Evolutionary conservation across 2,113 vertebrate genomes (phyloP).

Genomic region (Guaruba guarouba): DNA sequence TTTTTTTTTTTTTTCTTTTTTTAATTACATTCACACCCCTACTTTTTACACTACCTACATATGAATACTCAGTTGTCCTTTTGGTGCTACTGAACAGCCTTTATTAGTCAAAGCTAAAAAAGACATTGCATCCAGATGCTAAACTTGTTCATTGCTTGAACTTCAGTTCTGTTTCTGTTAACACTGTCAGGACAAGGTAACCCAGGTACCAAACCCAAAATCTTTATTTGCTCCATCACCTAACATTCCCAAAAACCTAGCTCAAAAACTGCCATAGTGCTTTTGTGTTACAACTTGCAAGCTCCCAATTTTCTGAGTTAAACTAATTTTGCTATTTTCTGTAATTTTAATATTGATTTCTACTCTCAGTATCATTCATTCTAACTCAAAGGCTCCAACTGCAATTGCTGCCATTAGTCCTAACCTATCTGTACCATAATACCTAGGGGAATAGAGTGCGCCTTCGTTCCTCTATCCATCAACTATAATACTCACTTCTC

Average conservation of each 20-base stretch:
- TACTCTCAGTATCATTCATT: background rate
- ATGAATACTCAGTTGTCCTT: background rate
- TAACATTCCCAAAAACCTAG: background rate
- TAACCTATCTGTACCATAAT: background rate
- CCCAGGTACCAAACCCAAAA: background rate
- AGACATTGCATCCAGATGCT: background rate
- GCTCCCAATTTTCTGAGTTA: background rate
- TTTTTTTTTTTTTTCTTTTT: background rate
- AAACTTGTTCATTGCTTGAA: background rate
- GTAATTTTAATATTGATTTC: background rate
- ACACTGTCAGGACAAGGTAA: background rate
- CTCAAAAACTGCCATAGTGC: background rate
- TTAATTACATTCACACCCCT: background rate
- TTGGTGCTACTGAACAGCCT: background rate
- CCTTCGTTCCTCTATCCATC: background rate
- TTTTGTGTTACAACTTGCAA: background rate
- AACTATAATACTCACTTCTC: constrained; percentile 80
- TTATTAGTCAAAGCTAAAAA: background rate
- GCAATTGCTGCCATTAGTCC: background rate
- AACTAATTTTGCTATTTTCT: background rate
- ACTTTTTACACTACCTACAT: background rate
- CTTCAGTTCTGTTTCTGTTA: background rate
- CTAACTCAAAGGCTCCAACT: background rate
- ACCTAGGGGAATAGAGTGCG: accelerated
- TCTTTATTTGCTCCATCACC: background rate